Evolutionary conservation across 2,797 vertebrate species (phyloP).

Genomic region (Pagetopsis macropterus): DNA sequence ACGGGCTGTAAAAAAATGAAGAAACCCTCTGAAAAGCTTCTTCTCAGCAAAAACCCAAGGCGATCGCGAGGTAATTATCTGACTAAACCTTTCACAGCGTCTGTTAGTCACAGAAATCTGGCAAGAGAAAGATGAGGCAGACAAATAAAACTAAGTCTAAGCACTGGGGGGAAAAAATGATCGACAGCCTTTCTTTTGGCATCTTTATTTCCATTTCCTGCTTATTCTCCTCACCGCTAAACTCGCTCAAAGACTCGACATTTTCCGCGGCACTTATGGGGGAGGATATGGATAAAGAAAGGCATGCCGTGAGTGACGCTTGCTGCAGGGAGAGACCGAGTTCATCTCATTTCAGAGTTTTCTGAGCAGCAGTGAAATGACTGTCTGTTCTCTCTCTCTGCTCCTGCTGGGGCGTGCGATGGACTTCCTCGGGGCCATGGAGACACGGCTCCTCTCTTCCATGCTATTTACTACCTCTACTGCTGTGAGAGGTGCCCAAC

Average conservation of each 20-base stretch:
- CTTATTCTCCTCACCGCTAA: conserved; percentile 62
- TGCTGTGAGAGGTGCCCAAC: conserved; percentile 63
- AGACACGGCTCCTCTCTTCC: conserved; percentile 62
- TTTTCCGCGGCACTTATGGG: conserved; percentile 71
- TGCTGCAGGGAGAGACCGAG: conserved; percentile 71
- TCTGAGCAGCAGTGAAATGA: conserved; percentile 66
- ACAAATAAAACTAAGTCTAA: conserved; percentile 74
- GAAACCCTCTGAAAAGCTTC: conserved; percentile 71
- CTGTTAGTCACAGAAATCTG: conserved; percentile 67
- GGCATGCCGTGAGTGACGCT: conserved; percentile 61
- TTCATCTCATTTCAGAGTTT: conserved; percentile 80
- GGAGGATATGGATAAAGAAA: conserved; percentile 66
- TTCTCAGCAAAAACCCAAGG: conserved; percentile 76
- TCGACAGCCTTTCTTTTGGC: conserved; percentile 69
- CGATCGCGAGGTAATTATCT: conserved; percentile 74
- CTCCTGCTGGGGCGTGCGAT: conserved; percentile 58
- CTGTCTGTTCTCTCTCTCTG: conserved; percentile 59
- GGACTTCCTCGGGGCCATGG: conserved; percentile 65
- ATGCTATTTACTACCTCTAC: conserved; percentile 62
- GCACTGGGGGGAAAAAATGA: conserved; percentile 72
- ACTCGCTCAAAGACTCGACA: conserved; percentile 73
- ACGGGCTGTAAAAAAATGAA: conserved; percentile 69
- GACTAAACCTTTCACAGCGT: conserved; percentile 72
- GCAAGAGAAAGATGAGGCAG: conserved; percentile 54
- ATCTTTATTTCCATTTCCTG: conserved; percentile 66